Base-by-base conservation (phyloP, 2,888 invertebrate genomes). In the Oligia strigilis region DNA sequence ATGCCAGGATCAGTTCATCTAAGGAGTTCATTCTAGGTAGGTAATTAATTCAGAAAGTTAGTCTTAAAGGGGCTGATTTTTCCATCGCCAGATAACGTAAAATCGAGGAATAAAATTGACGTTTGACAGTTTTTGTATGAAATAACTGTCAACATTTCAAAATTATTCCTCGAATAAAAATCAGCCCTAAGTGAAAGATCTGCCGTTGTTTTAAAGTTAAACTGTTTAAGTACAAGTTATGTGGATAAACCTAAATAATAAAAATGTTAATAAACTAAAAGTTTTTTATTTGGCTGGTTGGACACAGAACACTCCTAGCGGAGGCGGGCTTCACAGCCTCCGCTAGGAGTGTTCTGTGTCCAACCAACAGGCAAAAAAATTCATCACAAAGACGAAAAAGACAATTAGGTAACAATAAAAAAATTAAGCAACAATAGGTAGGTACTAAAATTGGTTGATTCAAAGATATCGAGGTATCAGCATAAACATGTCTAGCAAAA, bases 1-100 rank as follows among this genome's bases (percentile, higher is more conserved):
- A 70, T 71, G 62, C 72, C 1, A 74, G 88, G 23, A 43, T 91
- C 13, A 76, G 75, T 13, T 58, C 70, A 0, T 72, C 71, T 9
- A 17, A 75, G 43, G n/a, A 64, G 0, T 88, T 67, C 64, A 79
- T 82, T 36, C 17, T 49, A 23, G 8, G 55, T 58, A 58, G 6
- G 1, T 43, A 79, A 64, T 64, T 64, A 1, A 36, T 8, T 17
- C 5, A 71, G 13, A 14, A 29, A 23, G 52, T 36, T 19, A 13
- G 11, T 65, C 19, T 36, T 52, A 0, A 9, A 46, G 2, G 46
- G 46, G 46, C 46, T 11, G 13, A 13, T 46, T 46, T 46, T 46
- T 46, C 11, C 2, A 46, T 13, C 46, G 46, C 46, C 46, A 46
- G 11, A 46, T 46, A 46, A 46, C 43, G 1, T 43, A 1, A 6